These are phyloP conservation scores for Aurelia sp. DNA, from an alignment of 30 jellyfish, hydroid and myxozoan species.

Conservation along the genomic window DNA sequence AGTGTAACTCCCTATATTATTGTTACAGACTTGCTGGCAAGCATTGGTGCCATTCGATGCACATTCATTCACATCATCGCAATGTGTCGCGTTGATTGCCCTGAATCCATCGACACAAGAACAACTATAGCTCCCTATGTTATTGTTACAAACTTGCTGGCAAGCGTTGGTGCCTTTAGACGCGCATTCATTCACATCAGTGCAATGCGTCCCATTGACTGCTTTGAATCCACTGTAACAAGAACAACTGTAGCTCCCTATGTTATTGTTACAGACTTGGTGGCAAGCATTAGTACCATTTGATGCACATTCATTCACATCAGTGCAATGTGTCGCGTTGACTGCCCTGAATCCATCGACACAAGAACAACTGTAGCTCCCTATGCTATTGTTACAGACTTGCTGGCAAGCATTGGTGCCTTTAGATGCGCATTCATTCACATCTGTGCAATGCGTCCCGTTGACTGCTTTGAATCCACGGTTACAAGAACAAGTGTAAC, in stretches of 20 bases:
- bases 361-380: neutral
- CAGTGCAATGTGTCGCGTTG: neutral
- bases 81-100: neutral
- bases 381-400: constrained; percentile 28
- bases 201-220: constrained; percentile 5
- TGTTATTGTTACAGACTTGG: constrained; percentile 26
- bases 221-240: neutral
- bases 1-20: constrained; percentile 4
- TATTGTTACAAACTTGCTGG: constrained; percentile 29
- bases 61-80: constrained; percentile 22
- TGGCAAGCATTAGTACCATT: constrained; percentile 17
- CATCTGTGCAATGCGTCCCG: constrained; percentile 15
- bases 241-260: constrained; percentile 7
- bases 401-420: constrained; percentile 36
- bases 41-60: neutral
- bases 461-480: neutral
- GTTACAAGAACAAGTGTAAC: constrained; percentile 15
- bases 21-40: constrained; percentile 46
- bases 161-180: neutral
- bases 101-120: no score
- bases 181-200: constrained; percentile 5
- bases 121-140: constrained; percentile 8
- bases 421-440: constrained; percentile 5
- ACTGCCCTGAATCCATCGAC: no score
- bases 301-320: constrained; percentile 10